Conservation (phyloP, 2,113 vertebrate genomes). For the Arothron firmamentum region DNA sequence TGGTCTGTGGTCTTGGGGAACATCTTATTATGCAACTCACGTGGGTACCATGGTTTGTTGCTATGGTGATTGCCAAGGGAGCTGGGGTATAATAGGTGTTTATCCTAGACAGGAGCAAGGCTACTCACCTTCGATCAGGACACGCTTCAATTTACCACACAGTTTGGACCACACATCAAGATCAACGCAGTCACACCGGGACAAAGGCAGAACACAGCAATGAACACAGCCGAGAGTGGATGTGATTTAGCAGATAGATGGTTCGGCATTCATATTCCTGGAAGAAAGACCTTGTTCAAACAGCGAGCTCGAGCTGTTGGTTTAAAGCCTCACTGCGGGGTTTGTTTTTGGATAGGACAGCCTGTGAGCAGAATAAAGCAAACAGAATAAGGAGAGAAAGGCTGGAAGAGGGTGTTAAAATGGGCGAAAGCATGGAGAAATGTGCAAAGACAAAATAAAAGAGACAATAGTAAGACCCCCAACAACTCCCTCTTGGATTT, state of each 20-base stretch:
- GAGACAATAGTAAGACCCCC: constrained; percentile 16
- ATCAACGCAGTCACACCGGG: constrained; percentile 36
- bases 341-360: constrained; percentile 53
- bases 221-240: constrained; percentile 23
- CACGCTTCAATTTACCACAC: constrained; percentile 58
- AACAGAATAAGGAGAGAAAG: constrained; percentile 25
- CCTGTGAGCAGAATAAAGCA: constrained; percentile 40
- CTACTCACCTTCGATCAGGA: constrained; percentile 57
- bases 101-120: constrained; percentile 66
- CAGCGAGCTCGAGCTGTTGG: constrained; percentile 52
- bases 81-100: constrained; percentile 73
- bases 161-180: constrained; percentile 59
- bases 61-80: constrained; percentile 77
- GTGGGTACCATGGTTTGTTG: constrained; percentile 73
- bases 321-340: constrained; percentile 62
- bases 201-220: constrained; percentile 38
- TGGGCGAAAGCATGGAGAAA: constrained; percentile 28
- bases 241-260: constrained; percentile 29
- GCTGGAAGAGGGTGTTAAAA: constrained; percentile 23
- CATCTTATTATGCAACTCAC: constrained; percentile 76
- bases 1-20: constrained; percentile 59
- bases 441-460: constrained; percentile 26
- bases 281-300: constrained; percentile 63
- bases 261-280: constrained; percentile 59
- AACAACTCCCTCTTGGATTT: constrained; percentile 35